Percentiles rank a stretch among this genome's conserved stretches.
These are phyloP conservation scores for Tholera decimalis DNA, from an alignment of 2,888 invertebrate species.

Conservation along the genomic window DNA sequence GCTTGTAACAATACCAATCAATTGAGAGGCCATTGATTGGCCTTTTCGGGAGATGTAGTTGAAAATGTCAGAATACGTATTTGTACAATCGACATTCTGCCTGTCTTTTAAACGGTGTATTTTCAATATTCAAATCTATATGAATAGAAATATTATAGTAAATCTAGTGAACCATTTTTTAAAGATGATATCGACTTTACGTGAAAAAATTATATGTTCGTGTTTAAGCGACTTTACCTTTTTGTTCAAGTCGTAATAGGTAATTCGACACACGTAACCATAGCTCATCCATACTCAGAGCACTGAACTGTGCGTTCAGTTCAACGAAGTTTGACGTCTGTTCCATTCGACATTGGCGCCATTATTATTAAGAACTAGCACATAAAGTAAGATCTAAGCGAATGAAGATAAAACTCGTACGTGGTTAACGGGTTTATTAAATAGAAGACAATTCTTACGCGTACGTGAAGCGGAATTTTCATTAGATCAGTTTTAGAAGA, in stretches of 20 bases:
- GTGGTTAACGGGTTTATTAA: constrained; percentile 62
- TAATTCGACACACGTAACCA: constrained; percentile 6
- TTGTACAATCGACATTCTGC: too few relatives aligned
- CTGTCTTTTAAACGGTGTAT: too few relatives aligned
- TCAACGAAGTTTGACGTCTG: constrained; percentile 75
- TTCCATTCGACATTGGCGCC: constrained; percentile 66
- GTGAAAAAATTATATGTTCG: too few relatives aligned
- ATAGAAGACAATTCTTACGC: constrained; percentile 50
- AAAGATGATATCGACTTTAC: too few relatives aligned
- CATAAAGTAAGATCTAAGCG: constrained; percentile 68
- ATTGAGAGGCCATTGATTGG: too few relatives aligned
- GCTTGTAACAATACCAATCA: too few relatives aligned
- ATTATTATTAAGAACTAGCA: constrained; percentile 70
- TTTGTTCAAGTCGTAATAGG: neutral
- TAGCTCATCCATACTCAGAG: constrained; percentile 33
- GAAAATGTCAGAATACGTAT: too few relatives aligned
- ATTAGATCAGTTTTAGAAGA: constrained; percentile 61
- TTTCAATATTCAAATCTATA: too few relatives aligned
- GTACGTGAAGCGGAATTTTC: constrained; percentile 60
- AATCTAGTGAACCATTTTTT: too few relatives aligned
- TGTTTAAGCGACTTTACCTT: too few relatives aligned
- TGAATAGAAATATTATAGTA: too few relatives aligned
- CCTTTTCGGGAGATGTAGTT: too few relatives aligned
- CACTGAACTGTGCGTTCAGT: constrained; percentile 62
- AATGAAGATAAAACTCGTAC: constrained; percentile 70